phyloP scores from a whole-genome alignment of 2,797 vertebrate genomes.

The Coluber constrictor region DNA sequence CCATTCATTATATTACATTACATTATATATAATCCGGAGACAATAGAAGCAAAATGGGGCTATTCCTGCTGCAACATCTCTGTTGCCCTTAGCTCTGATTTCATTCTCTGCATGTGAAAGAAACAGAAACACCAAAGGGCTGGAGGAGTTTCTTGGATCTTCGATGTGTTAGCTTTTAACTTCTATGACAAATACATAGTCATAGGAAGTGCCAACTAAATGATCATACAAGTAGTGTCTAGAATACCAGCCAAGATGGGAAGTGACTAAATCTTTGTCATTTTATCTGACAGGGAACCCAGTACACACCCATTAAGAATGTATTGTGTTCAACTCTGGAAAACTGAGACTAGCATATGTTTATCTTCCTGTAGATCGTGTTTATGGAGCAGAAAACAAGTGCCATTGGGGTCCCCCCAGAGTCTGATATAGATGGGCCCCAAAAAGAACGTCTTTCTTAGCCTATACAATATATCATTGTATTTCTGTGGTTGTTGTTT shows the following conservation, averaged over 20 bases:
- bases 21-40: background rate
- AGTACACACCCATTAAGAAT: background rate
- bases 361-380: background rate
- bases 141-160: background rate
- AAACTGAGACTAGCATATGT: background rate
- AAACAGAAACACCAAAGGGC: background rate
- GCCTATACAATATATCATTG: background rate
- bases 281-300: background rate
- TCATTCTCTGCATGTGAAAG: background rate
- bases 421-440: background rate
- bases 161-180: background rate
- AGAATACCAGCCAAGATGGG: background rate
- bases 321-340: background rate
- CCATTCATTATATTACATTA: too few relatives aligned
- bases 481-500: background rate
- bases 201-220: background rate
- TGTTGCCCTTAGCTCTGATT: background rate
- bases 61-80: background rate
- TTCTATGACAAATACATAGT: background rate
- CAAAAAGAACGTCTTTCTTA: background rate
- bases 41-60: background rate
- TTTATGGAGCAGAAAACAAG: background rate
- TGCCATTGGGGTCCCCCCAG: background rate
- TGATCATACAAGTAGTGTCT: background rate
- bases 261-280: background rate